These are phyloP conservation scores for Sibirionetta formosa DNA, from an alignment of 2,797 vertebrate species.

Conservation along the genomic window DNA sequence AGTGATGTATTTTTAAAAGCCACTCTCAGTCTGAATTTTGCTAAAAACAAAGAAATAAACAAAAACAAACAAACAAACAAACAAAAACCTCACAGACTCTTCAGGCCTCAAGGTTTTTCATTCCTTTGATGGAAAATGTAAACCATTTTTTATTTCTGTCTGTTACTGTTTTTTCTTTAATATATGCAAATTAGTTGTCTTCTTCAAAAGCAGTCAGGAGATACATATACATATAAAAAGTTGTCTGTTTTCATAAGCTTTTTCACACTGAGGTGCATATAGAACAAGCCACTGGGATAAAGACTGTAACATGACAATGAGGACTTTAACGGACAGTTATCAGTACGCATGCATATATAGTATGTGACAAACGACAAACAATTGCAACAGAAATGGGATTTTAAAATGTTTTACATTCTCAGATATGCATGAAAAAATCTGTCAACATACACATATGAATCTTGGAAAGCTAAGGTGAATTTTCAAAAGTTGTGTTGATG, in stretches of 20 bases:
- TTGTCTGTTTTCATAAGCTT: not conserved
- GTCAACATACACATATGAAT: accelerated
- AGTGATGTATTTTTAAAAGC: conserved; percentile 8
- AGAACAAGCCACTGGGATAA: not conserved
- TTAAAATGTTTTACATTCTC: not conserved
- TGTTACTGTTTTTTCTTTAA: not conserved
- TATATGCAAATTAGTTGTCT: not conserved
- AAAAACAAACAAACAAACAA: not conserved
- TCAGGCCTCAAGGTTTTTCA: not conserved
- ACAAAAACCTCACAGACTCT: not conserved
- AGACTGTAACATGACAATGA: not conserved
- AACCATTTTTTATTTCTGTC: not conserved
- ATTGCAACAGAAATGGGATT: not conserved
- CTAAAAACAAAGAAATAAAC: not conserved
- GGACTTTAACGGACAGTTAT: not conserved
- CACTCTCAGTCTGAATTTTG: not conserved
- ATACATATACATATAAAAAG: not conserved
- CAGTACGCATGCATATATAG: not conserved
- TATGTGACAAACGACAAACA: not conserved
- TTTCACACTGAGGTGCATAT: not conserved
- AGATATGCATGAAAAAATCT: not conserved
- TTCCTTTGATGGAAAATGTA: not conserved
- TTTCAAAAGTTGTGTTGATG: not conserved
- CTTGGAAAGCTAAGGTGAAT: not conserved
- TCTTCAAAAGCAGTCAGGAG: not conserved